These are phyloP conservation scores for Subacronicta megacephala DNA, from an alignment of 2,888 invertebrate species.

Conservation along the genomic window DNA sequence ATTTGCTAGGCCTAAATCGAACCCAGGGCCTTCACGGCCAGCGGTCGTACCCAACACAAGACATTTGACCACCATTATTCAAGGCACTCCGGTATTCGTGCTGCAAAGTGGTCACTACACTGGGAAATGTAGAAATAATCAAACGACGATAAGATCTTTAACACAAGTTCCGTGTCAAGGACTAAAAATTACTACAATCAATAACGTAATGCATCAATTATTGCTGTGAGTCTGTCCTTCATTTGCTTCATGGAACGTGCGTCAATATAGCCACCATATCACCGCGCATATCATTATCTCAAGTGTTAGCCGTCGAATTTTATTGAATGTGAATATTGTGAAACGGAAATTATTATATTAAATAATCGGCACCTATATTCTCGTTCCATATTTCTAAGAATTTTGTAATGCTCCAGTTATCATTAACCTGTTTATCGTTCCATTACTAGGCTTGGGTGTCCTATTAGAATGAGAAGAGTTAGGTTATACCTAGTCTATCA, in stretches of 20 bases:
- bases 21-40: too few species aligned
- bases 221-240: conserved; percentile 9
- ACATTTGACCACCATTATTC: too few species aligned
- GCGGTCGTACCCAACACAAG: too few species aligned
- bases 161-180: conserved; percentile 7
- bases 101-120: neutral
- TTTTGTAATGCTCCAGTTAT: too few species aligned
- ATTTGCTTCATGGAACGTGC: conserved; percentile 16
- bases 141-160: conserved; percentile 2
- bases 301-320: conserved; percentile 60
- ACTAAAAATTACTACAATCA: conserved; percentile 1
- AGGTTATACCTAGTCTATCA: too few species aligned
- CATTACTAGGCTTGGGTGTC: too few species aligned
- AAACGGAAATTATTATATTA: conserved; percentile 42
- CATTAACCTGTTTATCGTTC: too few species aligned
- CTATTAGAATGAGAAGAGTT: too few species aligned
- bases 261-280: conserved; percentile 55
- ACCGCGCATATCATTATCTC: conserved; percentile 59
- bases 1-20: too few species aligned
- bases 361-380: too few species aligned
- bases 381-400: too few species aligned
- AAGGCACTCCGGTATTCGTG: neutral
- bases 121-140: neutral
- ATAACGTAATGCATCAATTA: conserved; percentile 2
- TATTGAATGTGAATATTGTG: conserved; percentile 64